Percentiles rank a stretch among this genome's conserved stretches.
phyloP scores from a whole-genome alignment of 1,140 invertebrate genomes.

The Oryctes rhinoceros region DNA sequence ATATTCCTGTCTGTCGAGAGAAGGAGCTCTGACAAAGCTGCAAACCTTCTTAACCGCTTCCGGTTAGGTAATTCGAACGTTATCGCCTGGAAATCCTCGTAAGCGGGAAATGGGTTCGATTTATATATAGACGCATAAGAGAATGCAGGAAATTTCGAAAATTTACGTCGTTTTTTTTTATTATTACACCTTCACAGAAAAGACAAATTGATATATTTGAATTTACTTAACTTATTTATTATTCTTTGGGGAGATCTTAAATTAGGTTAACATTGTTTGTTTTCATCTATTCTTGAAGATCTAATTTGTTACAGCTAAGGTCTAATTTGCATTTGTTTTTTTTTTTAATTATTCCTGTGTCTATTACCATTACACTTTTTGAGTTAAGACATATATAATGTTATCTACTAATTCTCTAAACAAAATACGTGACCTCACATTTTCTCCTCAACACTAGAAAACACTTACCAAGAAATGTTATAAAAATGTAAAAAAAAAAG shows the following conservation, averaged over 20 bases:
- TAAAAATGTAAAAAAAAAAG: too few species aligned
- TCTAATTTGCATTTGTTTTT: too few species aligned
- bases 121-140: background rate
- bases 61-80: slow-evolving; percentile 13
- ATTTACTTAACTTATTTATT: background rate
- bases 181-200: background rate
- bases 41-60: background rate
- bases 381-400: too few species aligned
- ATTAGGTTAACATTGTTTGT: background rate
- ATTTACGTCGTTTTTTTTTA: background rate
- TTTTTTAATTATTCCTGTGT: too few species aligned
- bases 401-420: too few species aligned
- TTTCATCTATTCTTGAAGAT: too few species aligned
- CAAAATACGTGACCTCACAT: too few species aligned
- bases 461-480: too few species aligned
- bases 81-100: background rate
- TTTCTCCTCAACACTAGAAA: too few species aligned
- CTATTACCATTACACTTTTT: too few species aligned
- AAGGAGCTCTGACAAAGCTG: background rate
- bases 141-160: background rate
- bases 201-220: background rate
- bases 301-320: too few species aligned
- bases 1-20: slow-evolving; percentile 15
- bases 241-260: background rate
- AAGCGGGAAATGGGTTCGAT: background rate